A percentile compares a stretch with the other conserved stretches of the same genome.
Evolutionary conservation across 2,113 vertebrate genomes (phyloP).

Genomic region (Ophiodon elongatus): DNA sequence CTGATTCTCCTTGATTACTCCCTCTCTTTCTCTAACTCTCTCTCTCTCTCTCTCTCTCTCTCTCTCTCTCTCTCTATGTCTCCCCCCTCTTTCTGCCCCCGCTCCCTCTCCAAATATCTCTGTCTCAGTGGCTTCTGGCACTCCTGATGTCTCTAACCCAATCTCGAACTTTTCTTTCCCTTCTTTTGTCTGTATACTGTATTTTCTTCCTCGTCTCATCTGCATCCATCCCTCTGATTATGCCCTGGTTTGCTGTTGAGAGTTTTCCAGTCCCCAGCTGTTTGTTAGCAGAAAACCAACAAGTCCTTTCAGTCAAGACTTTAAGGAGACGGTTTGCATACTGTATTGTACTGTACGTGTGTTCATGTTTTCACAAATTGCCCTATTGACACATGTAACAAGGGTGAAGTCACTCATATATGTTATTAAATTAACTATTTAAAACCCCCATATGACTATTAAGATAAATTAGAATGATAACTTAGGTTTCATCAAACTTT

Average conservation of each 20-base stretch:
- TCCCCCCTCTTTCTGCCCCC: conserved; percentile 46
- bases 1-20: conserved; percentile 81
- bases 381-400: neutral
- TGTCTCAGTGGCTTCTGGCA: conserved; percentile 62
- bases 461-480: neutral
- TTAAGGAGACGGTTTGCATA: neutral
- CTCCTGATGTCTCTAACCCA: conserved; percentile 43
- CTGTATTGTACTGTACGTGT: neutral
- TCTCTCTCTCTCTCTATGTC: conserved; percentile 41
- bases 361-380: neutral
- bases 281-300: conserved; percentile 9
- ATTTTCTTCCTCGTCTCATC: neutral
- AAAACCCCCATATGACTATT: neutral
- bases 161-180: conserved; percentile 32
- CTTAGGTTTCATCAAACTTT: neutral
- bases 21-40: conserved; percentile 21
- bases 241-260: conserved; percentile 5
- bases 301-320: conserved; percentile 4
- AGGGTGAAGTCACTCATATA: neutral
- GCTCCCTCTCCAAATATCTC: conserved; percentile 51
- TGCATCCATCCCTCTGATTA: conserved; percentile 28
- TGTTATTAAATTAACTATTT: neutral
- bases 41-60: conserved; percentile 18
- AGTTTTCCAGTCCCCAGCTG: conserved; percentile 8
- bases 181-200: conserved; percentile 25